Base-by-base conservation (phyloP, 2,888 invertebrate genomes). In the Synergus umbraculus region DNA sequence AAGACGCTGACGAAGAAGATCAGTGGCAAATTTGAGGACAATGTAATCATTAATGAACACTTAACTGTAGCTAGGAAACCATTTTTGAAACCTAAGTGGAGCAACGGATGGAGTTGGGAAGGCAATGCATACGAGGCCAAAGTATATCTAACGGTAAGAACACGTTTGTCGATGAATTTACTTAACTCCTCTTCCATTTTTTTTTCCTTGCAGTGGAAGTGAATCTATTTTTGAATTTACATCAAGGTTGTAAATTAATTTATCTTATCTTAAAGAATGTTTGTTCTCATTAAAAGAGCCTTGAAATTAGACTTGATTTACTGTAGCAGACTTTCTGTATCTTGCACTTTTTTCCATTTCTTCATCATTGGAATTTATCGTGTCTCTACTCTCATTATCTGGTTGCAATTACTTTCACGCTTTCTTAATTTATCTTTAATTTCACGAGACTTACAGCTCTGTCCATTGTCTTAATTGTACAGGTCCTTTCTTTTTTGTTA, bases 31-130 rank as follows among this genome's bases (percentile, higher is more conserved):
- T 77, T 83, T 18, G 88, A 88, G 76, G 88, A 92, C 87, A 88
- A 86, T 88, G 76, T 83, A 87, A 78, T 89, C 83, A 82, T 86
- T 81, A 90, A 91, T 83, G 93, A 93, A 79, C 93, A 87, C 86
- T 84, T 89, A 78, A 82, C 84, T 76, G 84, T 90, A 78, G 86
- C 92, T 18, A 93, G 93, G 58, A 93, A 92, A 88, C 92, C 93
- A 46, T 93, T 93, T 81, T 90, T 92, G 81, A 92, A 93, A 86
- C 95, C 95, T 60, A 95, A 94, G 87, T 97, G 97, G 97, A 97
- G 97, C 90, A 98, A 98, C 91, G 98, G 98, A 44, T 98, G 98
- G 98, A 95, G 94, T 83, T 98, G 97, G 97, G 96, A 96, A 89
- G 98, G 98, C 73, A 95, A 97, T 85, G 94, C 96, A 49, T 96